Base-by-base conservation (phyloP, 2,113 vertebrate species). In the Panthera uncia region DNA sequence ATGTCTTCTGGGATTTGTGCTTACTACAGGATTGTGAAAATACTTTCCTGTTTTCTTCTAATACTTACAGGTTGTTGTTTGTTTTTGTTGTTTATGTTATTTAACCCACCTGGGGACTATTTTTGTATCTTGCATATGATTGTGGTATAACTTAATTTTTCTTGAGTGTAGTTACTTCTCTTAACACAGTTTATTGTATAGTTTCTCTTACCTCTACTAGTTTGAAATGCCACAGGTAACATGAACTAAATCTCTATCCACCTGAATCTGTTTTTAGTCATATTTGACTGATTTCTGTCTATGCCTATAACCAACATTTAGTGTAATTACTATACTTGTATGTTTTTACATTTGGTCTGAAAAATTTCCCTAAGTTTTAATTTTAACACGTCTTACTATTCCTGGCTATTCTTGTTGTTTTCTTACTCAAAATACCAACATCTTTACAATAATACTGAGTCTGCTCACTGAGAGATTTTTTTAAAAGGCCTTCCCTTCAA, bases 191-290 rank as follows among this genome's bases (percentile, higher is more conserved):
- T 85, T 85, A 78, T 78, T 79, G 31, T 66, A 12, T 79, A 69
- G 50, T 69, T 91, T 86, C 63, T 79, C 38, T 66, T 55, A 57
- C 66, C 18, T 83, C 29, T 63, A 45, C 23, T 50, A 18, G 10
- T 93, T 95, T 95, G 65, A 85, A 92, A 89, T 95, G 63, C n/a
- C 71, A 66, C 41, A 69, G 48, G 36, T 91, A 38, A 57, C 27
- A 79, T 74, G 57, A 85, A 85, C 36, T 74, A 68, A 93, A 18
- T 85, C 76, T 82, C 36, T 33, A 41, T 69, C 33, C 65, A 48
- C 5, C 1, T 48, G 33, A 11, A 16, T 48, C 45, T 82, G 25
- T 8, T 80, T 95, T 83, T 52, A 41, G 14, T 84, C n/a, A 7
- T 41, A 52, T 63, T 80, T 82, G 63, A 63, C 19, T 88, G 65